A percentile compares a stretch with the other conserved stretches of the same genome.
These are phyloP conservation scores for Ptilodon capucinus DNA, from an alignment of 2,888 invertebrate genomes.

Conservation along the genomic window DNA sequence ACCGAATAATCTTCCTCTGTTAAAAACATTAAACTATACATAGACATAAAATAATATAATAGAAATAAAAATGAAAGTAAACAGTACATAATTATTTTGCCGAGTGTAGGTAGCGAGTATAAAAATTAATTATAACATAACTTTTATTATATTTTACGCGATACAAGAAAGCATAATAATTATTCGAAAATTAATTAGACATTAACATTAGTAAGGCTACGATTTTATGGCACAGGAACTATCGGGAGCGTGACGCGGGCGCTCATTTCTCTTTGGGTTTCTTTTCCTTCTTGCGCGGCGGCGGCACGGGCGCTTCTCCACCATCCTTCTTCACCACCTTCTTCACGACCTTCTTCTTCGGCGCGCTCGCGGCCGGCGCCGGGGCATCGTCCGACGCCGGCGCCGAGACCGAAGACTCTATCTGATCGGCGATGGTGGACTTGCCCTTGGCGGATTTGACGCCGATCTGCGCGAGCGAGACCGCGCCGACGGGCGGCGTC, in stretches of 20 bases:
- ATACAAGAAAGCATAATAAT: constrained; percentile 71
- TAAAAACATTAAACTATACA: constrained; percentile 46
- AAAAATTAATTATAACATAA: constrained; percentile 58
- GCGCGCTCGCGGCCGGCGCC: constrained; percentile 42
- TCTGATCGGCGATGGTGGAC: constrained; percentile 62
- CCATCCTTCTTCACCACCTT: constrained; percentile 79
- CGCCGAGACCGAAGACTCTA: constrained; percentile 64
- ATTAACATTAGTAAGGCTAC: constrained; percentile 62
- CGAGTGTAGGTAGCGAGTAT: constrained; percentile 51
- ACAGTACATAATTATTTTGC: constrained; percentile 49
- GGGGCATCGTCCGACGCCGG: constrained; percentile 14
- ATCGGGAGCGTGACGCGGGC: constrained; percentile 51
- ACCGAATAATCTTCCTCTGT: constrained; percentile 44
- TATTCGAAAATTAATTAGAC: constrained; percentile 65
- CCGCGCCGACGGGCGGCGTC: constrained; percentile 75
- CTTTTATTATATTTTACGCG: constrained; percentile 54
- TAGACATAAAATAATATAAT: constrained; percentile 36
- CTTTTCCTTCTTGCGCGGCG: constrained; percentile 81
- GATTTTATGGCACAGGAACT: constrained; percentile 67
- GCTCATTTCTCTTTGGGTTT: constrained; percentile 80
- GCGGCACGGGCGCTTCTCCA: constrained; percentile 75
- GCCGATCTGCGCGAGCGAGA: constrained; percentile 79
- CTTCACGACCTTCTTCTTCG: constrained; percentile 72
- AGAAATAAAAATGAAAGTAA: constrained; percentile 55
- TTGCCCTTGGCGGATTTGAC: constrained; percentile 63